Evolutionary conservation across 2,113 vertebrate genomes (phyloP).

Genomic region (Triplophysa dalaica): DNA sequence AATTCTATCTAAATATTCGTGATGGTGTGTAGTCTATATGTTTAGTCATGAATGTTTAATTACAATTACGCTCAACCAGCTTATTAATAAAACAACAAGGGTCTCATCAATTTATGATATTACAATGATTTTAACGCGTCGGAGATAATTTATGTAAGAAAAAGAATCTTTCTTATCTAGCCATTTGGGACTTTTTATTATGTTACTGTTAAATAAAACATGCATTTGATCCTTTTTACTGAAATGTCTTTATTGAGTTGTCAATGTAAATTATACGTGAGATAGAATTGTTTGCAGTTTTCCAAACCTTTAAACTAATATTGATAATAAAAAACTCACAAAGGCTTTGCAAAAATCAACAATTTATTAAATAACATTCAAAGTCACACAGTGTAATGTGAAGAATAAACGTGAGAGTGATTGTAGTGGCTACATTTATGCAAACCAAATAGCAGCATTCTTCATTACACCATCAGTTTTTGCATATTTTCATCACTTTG

Average conservation of each 20-base stretch:
- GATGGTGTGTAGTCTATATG: not conserved
- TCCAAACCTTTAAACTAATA: no score
- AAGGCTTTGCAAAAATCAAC: conserved; percentile 69
- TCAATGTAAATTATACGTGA: no score
- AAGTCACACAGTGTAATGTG: conserved; percentile 70
- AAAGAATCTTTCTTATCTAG: not conserved
- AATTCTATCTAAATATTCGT: not conserved
- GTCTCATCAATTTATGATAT: conserved; percentile 53
- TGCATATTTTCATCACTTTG: conserved; percentile 6
- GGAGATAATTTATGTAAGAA: conserved; percentile 29
- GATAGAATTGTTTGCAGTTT: no score
- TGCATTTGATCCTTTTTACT: no score
- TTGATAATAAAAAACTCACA: not conserved
- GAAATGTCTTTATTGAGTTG: no score
- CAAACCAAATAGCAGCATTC: conserved; percentile 70
- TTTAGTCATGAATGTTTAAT: conserved; percentile 76
- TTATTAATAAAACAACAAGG: conserved; percentile 74
- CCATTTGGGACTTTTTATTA: not conserved
- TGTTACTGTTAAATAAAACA: no score
- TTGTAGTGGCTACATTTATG: conserved; percentile 57
- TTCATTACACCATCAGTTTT: conserved; percentile 49
- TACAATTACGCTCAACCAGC: conserved; percentile 66
- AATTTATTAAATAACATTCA: conserved; percentile 72
- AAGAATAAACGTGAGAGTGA: conserved; percentile 64
- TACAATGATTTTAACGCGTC: conserved; percentile 45